Evolutionary conservation across 2,113 vertebrate species (phyloP).

Genomic region (Panurus biarmicus): DNA sequence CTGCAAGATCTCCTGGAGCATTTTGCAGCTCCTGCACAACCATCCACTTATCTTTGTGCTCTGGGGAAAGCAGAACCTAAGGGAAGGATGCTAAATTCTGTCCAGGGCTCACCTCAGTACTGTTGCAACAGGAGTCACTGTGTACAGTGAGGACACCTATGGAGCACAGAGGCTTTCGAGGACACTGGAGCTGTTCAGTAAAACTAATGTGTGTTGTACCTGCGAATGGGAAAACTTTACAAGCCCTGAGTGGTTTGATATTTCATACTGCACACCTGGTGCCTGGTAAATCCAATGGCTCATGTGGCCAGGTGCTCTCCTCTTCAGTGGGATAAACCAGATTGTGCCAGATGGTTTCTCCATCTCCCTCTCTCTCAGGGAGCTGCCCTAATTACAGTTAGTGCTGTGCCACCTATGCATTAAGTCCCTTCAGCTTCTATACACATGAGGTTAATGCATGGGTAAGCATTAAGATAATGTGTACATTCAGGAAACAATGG

Average conservation of each 20-base stretch:
- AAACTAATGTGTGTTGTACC: neutral
- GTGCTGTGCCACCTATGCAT: neutral
- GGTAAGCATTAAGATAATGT: neutral
- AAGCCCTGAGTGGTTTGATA: neutral
- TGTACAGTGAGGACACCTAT: accelerated
- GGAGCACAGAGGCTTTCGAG: neutral
- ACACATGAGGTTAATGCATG: neutral
- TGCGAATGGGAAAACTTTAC: neutral
- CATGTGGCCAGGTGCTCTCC: neutral
- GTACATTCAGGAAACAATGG: neutral
- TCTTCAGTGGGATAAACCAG: neutral
- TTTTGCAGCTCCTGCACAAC: neutral
- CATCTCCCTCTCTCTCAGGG: neutral
- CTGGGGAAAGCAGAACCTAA: neutral
- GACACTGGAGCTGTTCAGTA: neutral
- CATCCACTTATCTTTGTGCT: neutral
- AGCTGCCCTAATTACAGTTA: neutral
- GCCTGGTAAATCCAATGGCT: neutral
- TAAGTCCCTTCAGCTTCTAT: neutral
- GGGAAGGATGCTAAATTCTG: neutral
- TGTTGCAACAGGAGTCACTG: neutral
- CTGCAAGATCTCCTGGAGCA: neutral
- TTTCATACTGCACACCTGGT: neutral
- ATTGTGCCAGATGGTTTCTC: neutral
- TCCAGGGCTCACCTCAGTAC: neutral